Base-by-base conservation (phyloP, 2,888 invertebrate species). In the Drosophila demipolita region DNA sequence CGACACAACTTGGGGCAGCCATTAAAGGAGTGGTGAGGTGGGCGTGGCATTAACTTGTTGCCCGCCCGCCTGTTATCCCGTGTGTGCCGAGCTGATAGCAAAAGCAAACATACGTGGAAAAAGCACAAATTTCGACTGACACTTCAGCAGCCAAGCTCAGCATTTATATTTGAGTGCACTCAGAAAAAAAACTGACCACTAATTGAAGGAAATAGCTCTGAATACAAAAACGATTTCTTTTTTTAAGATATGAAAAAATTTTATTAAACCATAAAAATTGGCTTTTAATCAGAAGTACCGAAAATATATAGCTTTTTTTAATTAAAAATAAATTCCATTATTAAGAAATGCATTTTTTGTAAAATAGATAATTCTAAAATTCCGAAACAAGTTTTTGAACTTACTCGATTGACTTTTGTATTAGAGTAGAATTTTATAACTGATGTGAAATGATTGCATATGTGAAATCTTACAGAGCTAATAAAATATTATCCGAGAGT, bases 41-140 rank as follows among this genome's bases (percentile, higher is more conserved):
- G 76, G 65, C 69, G 57, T 80, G 80, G 52, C 81, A 49, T 11
- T 58, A 60, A 83, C 81, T 81, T 81, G 80, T 76, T 83, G 80
- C 61, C 70, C 26, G 61, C 53, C 53, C 29, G 36, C 53, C 32
- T 55, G 17, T 40, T 55, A 55, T 55, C 40, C 57, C 45, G 45
- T 57, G 40, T 40, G 12, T 29, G 15, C 9, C 38, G n/a, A 20
- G 29, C 40, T 7, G 29, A 57, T 40, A 57, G 20, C 29, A 57
- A 42, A 15, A 5, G 40, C 57, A 57, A 57, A 32, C 40, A 57
- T 8, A 29, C 29, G 40, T 29, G 57, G 20, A 26, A 57, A 57
- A 57, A 57, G 40, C 40, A 38, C 57, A 40, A 57, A 20, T 66
- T 79, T 66, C 45, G 64, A 36, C 61, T 23, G 55, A 50, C 57